phyloP scores from a whole-genome alignment of 1,140 invertebrate genomes.

The Steinernema khuongi region DNA sequence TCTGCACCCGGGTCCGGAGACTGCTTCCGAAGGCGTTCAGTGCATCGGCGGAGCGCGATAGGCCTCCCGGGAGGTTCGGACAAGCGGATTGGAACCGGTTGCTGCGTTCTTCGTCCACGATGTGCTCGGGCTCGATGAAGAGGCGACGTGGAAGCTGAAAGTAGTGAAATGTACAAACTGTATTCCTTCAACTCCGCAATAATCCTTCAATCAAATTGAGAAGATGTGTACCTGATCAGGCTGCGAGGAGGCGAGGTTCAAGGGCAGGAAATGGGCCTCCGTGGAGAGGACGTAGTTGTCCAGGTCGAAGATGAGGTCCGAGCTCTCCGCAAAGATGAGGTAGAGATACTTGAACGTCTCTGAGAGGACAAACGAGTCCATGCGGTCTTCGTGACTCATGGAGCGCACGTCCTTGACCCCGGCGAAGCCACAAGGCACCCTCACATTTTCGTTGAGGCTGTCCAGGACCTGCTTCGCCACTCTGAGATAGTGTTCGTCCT shows the following conservation, averaged over 20 bases:
- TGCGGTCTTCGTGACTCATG: constrained; percentile 78
- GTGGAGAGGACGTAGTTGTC: constrained; percentile 95
- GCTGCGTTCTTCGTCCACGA: constrained; percentile 39
- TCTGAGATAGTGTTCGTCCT: constrained; percentile 87
- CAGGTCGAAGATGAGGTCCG: constrained; percentile 79
- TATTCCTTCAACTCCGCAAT: constrained; percentile 1
- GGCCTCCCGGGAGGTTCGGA: constrained; percentile 26
- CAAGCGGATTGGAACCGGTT: constrained; percentile 35
- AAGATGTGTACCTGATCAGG: constrained; percentile 74
- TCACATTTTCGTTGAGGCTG: constrained; percentile 79
- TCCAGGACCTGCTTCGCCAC: constrained; percentile 85
- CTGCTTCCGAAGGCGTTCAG: constrained; percentile 30
- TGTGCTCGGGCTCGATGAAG: constrained; percentile 50
- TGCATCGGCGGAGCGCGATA: constrained; percentile 31
- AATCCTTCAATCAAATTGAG: constrained; percentile 60
- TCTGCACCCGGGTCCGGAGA: constrained; percentile 20
- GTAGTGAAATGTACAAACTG: constrained; percentile 11
- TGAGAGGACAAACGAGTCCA: constrained; percentile 95
- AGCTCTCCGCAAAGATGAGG: constrained; percentile 81
- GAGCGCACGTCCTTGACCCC: constrained; percentile 91
- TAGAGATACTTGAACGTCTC: constrained; percentile 97
- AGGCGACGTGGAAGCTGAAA: constrained; percentile 56
- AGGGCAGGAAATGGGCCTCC: constrained; percentile 87
- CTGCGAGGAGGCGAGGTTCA: constrained; percentile 63
- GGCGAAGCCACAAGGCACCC: constrained; percentile 90